A percentile compares a stretch with the other conserved stretches of the same genome.
Evolutionary conservation across 2,888 invertebrate genomes (phyloP).

Genomic region (Plusia festucae): DNA sequence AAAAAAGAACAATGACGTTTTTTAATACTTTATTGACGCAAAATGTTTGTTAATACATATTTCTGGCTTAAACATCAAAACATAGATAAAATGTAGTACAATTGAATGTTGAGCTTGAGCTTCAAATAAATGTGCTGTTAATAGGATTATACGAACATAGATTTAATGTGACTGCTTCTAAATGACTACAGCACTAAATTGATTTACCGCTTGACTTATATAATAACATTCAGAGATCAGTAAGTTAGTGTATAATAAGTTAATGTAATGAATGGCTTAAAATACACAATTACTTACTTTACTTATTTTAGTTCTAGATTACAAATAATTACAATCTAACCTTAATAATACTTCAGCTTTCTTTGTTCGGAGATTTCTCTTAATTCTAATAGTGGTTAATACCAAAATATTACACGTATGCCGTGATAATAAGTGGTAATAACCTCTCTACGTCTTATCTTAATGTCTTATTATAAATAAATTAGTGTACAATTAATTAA

Average conservation of each 20-base stretch:
- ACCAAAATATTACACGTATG: not conserved
- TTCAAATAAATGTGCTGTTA: slow-evolving; percentile 15
- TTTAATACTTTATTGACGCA: slow-evolving; percentile 48
- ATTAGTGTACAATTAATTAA: too few species aligned
- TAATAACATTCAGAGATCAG: slow-evolving; percentile 12
- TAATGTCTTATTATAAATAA: too few species aligned
- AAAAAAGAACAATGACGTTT: slow-evolving; percentile 28
- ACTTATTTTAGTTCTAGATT: slow-evolving; percentile 13
- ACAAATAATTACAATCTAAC: not conserved
- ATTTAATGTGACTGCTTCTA: slow-evolving; percentile 16
- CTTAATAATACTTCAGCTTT: not conserved
- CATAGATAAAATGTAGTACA: slow-evolving; percentile 31
- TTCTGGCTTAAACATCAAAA: slow-evolving; percentile 67
- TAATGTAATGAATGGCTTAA: slow-evolving; percentile 8
- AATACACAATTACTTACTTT: slow-evolving; percentile 32
- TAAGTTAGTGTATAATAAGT: not conserved
- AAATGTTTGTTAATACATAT: slow-evolving; percentile 47
- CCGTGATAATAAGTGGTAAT: not conserved
- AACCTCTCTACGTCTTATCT: not conserved
- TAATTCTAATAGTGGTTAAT: not conserved
- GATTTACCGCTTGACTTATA: not conserved
- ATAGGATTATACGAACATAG: slow-evolving; percentile 14
- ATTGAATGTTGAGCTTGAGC: slow-evolving; percentile 16
- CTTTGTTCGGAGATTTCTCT: not conserved
- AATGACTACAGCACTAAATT: not conserved